These are phyloP conservation scores for Labeo catla DNA, from an alignment of 2,113 vertebrate species.

Conservation along the genomic window DNA sequence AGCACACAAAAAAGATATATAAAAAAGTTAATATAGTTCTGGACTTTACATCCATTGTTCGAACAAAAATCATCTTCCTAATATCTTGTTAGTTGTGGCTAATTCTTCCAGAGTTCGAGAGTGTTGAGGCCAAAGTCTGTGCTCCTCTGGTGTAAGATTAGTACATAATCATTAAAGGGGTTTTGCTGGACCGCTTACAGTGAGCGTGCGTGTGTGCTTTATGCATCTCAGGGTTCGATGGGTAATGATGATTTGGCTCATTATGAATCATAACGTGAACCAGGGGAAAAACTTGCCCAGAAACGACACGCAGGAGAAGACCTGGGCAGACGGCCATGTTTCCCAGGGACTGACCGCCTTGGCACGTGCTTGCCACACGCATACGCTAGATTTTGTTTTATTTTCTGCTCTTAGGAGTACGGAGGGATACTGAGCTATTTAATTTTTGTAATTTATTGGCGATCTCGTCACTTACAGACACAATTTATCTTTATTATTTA, in stretches of 20 bases:
- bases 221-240: conserved; percentile 27
- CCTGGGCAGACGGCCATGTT: conserved; percentile 48
- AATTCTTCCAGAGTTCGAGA: conserved; percentile 27
- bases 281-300: conserved; percentile 40
- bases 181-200: conserved; percentile 14
- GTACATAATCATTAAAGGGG: conserved; percentile 35
- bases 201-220: background rate
- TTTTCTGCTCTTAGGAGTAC: conserved; percentile 38
- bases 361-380: conserved; percentile 33
- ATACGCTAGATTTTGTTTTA: background rate
- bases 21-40: background rate
- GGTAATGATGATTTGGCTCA: conserved; percentile 57
- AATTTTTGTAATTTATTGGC: background rate
- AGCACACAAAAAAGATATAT: background rate
- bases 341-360: conserved; percentile 39
- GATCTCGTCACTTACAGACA: background rate
- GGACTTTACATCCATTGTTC: background rate
- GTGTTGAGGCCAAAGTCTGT: conserved; percentile 8
- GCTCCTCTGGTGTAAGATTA: conserved; percentile 27
- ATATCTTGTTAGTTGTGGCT: background rate
- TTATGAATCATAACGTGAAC: conserved; percentile 45
- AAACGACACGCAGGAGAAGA: conserved; percentile 39
- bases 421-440: conserved; percentile 41
- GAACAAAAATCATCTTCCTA: background rate
- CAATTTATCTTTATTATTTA: background rate